These are phyloP conservation scores for Rotaria macrura DNA, from an alignment of 2,888 invertebrate species.

Conservation along the genomic window DNA sequence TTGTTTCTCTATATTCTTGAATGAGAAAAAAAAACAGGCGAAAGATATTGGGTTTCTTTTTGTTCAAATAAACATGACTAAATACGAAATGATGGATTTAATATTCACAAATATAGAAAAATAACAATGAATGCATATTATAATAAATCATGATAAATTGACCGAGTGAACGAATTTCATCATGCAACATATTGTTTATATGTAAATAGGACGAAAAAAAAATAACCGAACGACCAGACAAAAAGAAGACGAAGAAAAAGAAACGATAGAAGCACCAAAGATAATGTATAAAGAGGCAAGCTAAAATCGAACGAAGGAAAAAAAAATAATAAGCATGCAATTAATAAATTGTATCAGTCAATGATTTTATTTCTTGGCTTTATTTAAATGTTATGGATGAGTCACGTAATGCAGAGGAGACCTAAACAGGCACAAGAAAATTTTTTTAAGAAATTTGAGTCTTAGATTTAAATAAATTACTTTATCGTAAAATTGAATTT, in stretches of 20 bases:
- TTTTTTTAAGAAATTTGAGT: not conserved
- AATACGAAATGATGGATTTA: not conserved
- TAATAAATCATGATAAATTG: not conserved
- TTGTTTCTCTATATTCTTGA: not conserved
- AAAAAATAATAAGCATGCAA: slow-evolving; percentile 3
- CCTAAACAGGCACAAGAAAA: not conserved
- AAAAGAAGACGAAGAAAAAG: no score
- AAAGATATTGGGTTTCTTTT: not conserved
- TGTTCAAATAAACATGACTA: not conserved
- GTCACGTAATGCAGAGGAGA: not conserved
- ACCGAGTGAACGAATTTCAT: not conserved
- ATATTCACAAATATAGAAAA: slow-evolving; percentile 1
- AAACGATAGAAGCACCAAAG: not conserved
- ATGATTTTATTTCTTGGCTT: not conserved
- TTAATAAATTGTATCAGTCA: not conserved
- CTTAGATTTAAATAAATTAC: not conserved
- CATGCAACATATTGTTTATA: not conserved
- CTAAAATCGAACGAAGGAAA: not conserved
- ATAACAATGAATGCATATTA: not conserved
- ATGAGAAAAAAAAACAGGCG: not conserved
- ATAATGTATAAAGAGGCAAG: not conserved
- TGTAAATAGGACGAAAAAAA: not conserved
- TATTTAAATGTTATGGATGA: not conserved
- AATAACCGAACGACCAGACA: not conserved
- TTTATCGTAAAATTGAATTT: slow-evolving; percentile 27